These are phyloP conservation scores for Rapana venosa DNA, from an alignment of 2,888 invertebrate genomes.

Conservation along the genomic window DNA sequence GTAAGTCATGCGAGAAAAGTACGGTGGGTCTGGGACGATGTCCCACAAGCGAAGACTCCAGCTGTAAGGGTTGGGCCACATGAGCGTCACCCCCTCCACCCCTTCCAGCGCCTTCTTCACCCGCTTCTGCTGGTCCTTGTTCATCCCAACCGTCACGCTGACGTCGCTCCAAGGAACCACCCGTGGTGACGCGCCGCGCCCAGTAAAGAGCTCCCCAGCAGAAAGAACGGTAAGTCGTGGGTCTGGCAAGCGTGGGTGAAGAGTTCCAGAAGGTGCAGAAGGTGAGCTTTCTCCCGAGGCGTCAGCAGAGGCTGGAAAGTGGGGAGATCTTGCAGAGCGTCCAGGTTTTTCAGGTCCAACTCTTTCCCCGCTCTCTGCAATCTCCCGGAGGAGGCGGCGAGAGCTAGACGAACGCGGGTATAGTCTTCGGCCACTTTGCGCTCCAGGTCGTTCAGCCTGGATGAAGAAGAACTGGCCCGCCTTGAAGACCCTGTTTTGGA, in stretches of 20 bases:
- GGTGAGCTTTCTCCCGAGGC: conserved; percentile 42
- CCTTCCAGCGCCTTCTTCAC: conserved; percentile 50
- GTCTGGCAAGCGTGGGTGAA: conserved; percentile 41
- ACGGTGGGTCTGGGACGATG: conserved; percentile 52
- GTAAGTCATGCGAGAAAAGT: conserved; percentile 43
- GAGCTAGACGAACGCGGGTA: conserved; percentile 32
- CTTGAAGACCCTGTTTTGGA: too few species aligned
- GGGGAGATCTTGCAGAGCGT: conserved; percentile 18
- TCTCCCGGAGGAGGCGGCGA: conserved; percentile 5
- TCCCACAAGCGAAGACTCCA: conserved; percentile 59
- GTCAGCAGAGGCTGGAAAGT: conserved; percentile 48
- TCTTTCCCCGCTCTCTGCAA: not conserved
- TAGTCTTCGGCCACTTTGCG: conserved; percentile 21
- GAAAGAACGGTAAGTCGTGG: conserved; percentile 42
- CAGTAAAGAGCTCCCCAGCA: conserved; percentile 47
- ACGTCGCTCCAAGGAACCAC: conserved; percentile 65
- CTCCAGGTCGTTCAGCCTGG: conserved; percentile 1
- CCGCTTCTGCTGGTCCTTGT: conserved; percentile 47
- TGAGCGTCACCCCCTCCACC: conserved; percentile 51
- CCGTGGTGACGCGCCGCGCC: conserved; percentile 58
- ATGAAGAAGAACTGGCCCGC: not conserved
- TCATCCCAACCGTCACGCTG: conserved; percentile 60
- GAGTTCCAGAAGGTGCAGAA: conserved; percentile 41
- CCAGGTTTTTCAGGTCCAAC: not conserved
- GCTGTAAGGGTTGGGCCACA: conserved; percentile 48